Evolutionary conservation across 1,140 invertebrate species (phyloP).

Genomic region (Mamestra configurata): DNA sequence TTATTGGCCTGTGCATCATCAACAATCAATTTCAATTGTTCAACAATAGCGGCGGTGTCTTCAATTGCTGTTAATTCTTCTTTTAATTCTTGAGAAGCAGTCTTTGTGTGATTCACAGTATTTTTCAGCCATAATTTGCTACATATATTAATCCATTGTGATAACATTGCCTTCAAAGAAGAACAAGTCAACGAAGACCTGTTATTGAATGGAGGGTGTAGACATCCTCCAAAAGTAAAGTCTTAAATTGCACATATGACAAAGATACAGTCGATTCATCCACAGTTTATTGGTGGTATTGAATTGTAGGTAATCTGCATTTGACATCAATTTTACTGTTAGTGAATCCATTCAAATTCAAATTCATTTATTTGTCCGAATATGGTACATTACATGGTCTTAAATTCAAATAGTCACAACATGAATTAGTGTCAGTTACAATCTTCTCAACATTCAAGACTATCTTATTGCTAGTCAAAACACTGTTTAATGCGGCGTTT

Average conservation of each 20-base stretch:
- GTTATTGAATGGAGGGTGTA: too few relatives aligned
- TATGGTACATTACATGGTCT: too few relatives aligned
- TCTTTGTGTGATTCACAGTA: not conserved
- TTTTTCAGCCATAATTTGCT: conserved; percentile 12
- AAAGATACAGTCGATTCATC: too few relatives aligned
- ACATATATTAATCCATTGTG: too few relatives aligned
- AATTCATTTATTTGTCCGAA: too few relatives aligned
- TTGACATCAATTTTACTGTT: not conserved
- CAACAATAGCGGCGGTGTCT: conserved; percentile 12
- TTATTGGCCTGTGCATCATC: conserved; percentile 24
- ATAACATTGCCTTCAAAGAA: not conserved
- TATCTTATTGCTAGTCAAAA: too few relatives aligned
- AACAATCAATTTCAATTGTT: conserved; percentile 46
- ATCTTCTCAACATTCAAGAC: too few relatives aligned
- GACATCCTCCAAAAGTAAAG: too few relatives aligned
- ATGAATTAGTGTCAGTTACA: too few relatives aligned
- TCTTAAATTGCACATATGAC: too few relatives aligned
- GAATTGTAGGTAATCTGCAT: not conserved
- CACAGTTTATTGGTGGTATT: not conserved
- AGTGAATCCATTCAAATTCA: not conserved
- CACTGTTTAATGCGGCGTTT: not conserved
- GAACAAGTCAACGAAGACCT: not conserved
- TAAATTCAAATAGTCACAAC: too few relatives aligned
- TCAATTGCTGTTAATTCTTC: conserved; percentile 45
- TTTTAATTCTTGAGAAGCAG: conserved; percentile 18